Evolutionary conservation across 1,140 invertebrate genomes (phyloP).

Genomic region (Dendroctonus ponderosae): DNA sequence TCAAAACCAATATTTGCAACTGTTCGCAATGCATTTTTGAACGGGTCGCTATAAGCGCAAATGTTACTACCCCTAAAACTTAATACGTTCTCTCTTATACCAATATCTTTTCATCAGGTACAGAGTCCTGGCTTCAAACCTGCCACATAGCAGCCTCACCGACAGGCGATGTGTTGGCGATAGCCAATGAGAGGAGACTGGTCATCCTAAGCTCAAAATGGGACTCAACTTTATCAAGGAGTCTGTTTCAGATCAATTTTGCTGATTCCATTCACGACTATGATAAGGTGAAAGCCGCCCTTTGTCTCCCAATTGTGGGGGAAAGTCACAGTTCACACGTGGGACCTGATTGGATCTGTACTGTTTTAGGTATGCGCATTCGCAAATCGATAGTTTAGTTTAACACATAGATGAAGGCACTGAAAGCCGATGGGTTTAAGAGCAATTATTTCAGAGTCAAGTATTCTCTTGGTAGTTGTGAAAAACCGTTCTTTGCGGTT

Average conservation of each 20-base stretch:
- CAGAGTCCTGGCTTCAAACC: constrained; percentile 68
- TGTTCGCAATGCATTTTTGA: no score
- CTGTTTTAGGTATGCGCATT: constrained; percentile 59
- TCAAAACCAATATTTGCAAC: no score
- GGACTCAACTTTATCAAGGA: constrained; percentile 54
- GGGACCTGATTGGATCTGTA: constrained; percentile 90
- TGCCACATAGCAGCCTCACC: constrained; percentile 72
- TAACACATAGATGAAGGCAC: no score
- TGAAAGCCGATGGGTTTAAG: no score
- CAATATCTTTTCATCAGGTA: constrained; percentile 50
- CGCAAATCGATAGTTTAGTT: no score
- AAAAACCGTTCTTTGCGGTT: no score
- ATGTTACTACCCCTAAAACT: no score
- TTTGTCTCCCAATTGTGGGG: constrained; percentile 56
- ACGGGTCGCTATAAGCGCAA: no score
- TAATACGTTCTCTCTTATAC: no score
- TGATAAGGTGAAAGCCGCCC: constrained; percentile 53
- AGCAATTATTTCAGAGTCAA: no score
- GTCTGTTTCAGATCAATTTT: constrained; percentile 55
- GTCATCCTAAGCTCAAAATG: constrained; percentile 67
- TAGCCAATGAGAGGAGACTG: constrained; percentile 65
- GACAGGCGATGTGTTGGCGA: constrained; percentile 67
- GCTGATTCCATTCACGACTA: constrained; percentile 57
- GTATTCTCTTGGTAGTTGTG: no score
- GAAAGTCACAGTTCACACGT: constrained; percentile 53